Percentiles rank a stretch among this genome's conserved stretches.
phyloP scores from a whole-genome alignment of 2,113 vertebrate genomes.

The Nerophis ophidion region DNA sequence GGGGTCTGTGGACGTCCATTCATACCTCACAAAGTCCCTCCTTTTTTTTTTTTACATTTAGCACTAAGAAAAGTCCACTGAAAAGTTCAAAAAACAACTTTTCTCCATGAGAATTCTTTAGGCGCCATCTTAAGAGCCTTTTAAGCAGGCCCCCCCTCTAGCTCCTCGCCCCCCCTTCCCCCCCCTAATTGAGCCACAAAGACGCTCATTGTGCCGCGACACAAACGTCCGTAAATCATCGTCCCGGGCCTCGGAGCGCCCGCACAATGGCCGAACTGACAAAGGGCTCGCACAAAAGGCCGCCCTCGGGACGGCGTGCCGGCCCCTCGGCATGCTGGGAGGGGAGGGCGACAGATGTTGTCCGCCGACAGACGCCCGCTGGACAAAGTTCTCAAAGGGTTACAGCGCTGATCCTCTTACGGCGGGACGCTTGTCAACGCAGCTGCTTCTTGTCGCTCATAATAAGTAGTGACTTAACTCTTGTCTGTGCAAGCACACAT shows the following conservation, averaged over 20 bases:
- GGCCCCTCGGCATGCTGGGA: conserved; percentile 83
- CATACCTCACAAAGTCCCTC: conserved; percentile 59
- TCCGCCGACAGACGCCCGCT: conserved; percentile 90
- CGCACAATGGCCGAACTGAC: conserved; percentile 84
- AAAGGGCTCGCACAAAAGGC: conserved; percentile 78
- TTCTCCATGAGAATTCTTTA: too few relatives aligned
- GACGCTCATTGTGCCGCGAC: conserved; percentile 28
- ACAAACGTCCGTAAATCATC: conserved; percentile 53
- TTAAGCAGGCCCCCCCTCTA: too few relatives aligned
- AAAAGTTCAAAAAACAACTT: background rate
- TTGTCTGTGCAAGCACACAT: too few relatives aligned
- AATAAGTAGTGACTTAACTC: too few relatives aligned
- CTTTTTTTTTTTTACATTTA: conserved; percentile 45
- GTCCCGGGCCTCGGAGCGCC: conserved; percentile 31
- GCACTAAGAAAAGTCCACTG: conserved; percentile 14
- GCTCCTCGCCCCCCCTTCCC: background rate
- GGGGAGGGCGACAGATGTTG: conserved; percentile 93
- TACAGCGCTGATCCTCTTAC: too few relatives aligned
- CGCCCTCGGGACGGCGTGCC: conserved; percentile 86
- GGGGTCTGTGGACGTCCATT: conserved; percentile 47
- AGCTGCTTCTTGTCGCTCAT: too few relatives aligned
- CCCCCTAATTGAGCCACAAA: conserved; percentile 25
- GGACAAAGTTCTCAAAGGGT: conserved; percentile 65
- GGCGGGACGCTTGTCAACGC: too few relatives aligned
- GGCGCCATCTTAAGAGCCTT: too few relatives aligned